Conservation (phyloP, 2,797 vertebrate species). For the Lates japonicus region DNA sequence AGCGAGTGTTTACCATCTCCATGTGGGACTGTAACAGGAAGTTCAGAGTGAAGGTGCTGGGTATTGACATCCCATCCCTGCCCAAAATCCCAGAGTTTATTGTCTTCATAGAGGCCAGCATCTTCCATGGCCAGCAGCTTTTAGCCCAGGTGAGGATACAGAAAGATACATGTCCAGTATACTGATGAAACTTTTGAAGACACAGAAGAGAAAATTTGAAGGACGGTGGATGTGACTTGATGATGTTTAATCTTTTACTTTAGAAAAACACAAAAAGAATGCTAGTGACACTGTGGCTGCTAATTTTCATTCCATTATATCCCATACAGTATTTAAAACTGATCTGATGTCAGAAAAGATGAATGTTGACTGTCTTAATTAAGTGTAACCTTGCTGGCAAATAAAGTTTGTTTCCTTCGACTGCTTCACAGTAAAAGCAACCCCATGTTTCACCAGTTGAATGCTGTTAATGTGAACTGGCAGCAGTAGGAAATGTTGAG, state of each 20-base stretch:
- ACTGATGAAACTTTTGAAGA: too few relatives aligned
- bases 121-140: constrained; percentile 97
- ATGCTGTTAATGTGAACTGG: not conserved
- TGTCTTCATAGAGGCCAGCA: constrained; percentile 96
- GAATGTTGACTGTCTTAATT: too few relatives aligned
- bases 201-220: not conserved
- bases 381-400: too few relatives aligned
- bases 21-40: constrained; percentile 98
- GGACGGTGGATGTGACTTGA: not conserved
- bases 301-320: too few relatives aligned
- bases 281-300: too few relatives aligned
- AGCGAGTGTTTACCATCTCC: constrained; percentile 96
- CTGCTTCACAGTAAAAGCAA: not conserved
- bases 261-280: not conserved
- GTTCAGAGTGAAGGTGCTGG: constrained; percentile 96
- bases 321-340: too few relatives aligned
- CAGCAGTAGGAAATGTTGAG: not conserved
- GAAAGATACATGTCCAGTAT: not conserved
- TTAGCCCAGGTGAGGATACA: constrained; percentile 89
- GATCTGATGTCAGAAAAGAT: too few relatives aligned
- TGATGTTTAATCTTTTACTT: not conserved
- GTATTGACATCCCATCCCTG: constrained; percentile 94
- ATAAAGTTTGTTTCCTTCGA: not conserved
- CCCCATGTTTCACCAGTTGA: not conserved
- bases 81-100: constrained; percentile 93